phyloP scores from a whole-genome alignment of 1,140 invertebrate genomes.

The Caerostris darwini region DNA sequence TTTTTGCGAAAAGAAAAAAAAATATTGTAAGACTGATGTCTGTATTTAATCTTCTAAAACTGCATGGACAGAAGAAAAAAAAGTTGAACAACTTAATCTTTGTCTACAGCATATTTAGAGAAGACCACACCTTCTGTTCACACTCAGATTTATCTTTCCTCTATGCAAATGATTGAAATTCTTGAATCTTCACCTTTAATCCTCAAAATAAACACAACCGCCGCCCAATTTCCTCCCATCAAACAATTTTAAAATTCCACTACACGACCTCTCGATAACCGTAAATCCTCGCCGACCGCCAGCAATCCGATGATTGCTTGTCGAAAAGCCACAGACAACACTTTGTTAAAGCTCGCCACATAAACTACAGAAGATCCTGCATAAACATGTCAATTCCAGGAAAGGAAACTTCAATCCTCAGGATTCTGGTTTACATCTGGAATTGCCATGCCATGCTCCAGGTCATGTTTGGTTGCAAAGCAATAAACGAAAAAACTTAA shows the following conservation, averaged over 20 bases:
- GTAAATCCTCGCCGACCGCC: neutral
- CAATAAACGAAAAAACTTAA: constrained; percentile 32
- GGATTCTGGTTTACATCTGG: neutral
- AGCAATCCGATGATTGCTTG: neutral
- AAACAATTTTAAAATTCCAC: constrained; percentile 21
- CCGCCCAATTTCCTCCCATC: neutral
- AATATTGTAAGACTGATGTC: too few species aligned
- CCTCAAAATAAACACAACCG: neutral
- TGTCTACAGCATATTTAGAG: neutral
- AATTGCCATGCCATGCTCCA: neutral
- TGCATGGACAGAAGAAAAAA: too few species aligned
- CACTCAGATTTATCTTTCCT: neutral
- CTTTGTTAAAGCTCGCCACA: constrained; percentile 37
- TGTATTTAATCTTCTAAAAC: too few species aligned
- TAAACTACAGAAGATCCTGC: constrained; percentile 37
- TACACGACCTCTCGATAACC: neutral
- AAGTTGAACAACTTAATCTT: too few species aligned
- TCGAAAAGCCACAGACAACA: neutral
- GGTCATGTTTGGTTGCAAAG: neutral
- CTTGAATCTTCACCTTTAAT: constrained; percentile 26
- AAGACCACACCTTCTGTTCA: neutral
- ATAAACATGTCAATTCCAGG: constrained; percentile 52
- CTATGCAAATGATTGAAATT: neutral
- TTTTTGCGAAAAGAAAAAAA: too few species aligned
- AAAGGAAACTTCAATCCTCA: neutral